Evolutionary conservation across 2,888 invertebrate genomes (phyloP), one percentile per base, ranked within the genome.

Genomic region (Salpingus planirostris): DNA sequence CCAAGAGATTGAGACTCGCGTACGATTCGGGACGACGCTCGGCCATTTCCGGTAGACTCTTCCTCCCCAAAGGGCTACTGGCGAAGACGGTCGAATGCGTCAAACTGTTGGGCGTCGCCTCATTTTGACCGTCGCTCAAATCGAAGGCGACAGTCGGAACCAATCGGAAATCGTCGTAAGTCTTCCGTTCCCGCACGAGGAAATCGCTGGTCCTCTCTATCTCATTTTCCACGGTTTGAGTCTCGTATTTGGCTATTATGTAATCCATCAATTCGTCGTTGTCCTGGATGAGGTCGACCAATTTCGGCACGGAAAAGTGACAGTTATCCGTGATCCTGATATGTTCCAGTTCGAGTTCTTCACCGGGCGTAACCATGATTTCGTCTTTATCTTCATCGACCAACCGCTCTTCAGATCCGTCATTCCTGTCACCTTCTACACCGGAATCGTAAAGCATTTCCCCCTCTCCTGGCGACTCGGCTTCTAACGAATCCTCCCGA

Each of bases 261-360:
- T 50, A 55, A 39, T 56, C 50, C 53, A 57, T 54, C 25, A 59
- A 36, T 14, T 46, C 42, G 24, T 55, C 49, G 38, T 59, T 56
- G 29, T 54, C 55, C 45, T 57, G 51, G 22, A 59, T 60, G 6
- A 60, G 38, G 36, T 59, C 57, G 11, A 45, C 37, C 15, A 59
- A 33, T 38, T 53, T 60, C 28, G 59, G 60, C 25, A 60, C 57
- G 30, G 50, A 28, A 24, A 33, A 41, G 7, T 8, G 22, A 25
- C 24, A 15, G 23, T 2, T 11, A 8, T 22, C 12, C 18, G 12
- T 22, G 10, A n/a, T 13, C 10, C 10, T 43, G 24, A 40, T 40
- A 27, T 30, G 27, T 30, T 11, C 12, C 10, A 11, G 3, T 33
- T 21, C 33, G 11, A 7, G 3, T 7, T 3, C 22, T 11, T 21